phyloP scores from a whole-genome alignment of 2,113 vertebrate species.

The Callipepla squamata region DNA sequence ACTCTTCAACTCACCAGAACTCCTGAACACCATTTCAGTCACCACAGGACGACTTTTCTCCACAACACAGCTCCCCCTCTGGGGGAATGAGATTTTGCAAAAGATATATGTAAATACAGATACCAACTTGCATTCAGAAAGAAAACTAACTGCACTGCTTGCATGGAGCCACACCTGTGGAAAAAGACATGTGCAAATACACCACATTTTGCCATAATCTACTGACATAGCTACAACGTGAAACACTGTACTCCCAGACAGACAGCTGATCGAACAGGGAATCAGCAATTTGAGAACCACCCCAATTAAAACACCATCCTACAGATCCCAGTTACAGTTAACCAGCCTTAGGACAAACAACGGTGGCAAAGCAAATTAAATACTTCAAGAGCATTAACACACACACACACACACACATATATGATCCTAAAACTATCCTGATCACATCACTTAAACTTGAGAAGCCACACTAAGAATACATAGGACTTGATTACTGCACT shows the following conservation, averaged over 20 bases:
- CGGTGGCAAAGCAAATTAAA: not conserved
- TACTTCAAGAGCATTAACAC: not conserved
- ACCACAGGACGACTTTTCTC: not conserved
- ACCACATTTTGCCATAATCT: not conserved
- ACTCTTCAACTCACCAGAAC: not conserved
- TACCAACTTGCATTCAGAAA: not conserved
- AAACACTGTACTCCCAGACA: not conserved
- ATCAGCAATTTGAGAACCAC: not conserved
- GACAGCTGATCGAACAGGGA: not conserved
- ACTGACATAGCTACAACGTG: not conserved
- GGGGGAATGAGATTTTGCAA: not conserved
- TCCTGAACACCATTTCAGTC: not conserved
- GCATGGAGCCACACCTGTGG: not conserved
- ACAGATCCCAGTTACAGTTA: not conserved
- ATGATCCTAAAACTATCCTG: not conserved
- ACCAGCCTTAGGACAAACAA: not conserved
- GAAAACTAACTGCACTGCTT: not conserved
- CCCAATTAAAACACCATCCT: not conserved
- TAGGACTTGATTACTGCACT: slow-evolving; percentile 20
- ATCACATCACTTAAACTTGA: not conserved
- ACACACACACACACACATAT: not conserved
- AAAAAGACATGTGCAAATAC: not conserved
- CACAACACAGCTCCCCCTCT: not conserved
- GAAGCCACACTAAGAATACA: not conserved
- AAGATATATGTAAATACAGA: not conserved